Evolutionary conservation across 2,888 invertebrate species (phyloP).

Genomic region (Prosopocoilus inquinatus): DNA sequence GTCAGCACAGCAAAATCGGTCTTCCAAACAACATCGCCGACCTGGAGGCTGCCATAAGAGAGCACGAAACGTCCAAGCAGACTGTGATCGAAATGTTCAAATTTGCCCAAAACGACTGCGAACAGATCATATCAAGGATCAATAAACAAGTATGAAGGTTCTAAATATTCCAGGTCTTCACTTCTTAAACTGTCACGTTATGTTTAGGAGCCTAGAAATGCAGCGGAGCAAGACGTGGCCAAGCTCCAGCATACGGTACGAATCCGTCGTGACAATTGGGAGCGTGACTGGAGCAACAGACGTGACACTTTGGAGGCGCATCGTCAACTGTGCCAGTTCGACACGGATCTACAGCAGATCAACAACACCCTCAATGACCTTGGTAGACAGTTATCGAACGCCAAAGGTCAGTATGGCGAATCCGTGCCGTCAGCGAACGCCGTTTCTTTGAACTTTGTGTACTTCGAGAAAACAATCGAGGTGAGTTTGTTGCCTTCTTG

Average conservation of each 20-base stretch:
- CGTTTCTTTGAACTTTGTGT: slow-evolving; percentile 68
- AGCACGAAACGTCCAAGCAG: slow-evolving; percentile 65
- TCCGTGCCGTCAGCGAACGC: slow-evolving; percentile 68
- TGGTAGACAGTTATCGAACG: slow-evolving; percentile 60
- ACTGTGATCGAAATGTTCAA: slow-evolving; percentile 65
- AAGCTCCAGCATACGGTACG: slow-evolving; percentile 64
- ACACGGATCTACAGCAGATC: slow-evolving; percentile 67
- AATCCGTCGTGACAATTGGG: slow-evolving; percentile 62
- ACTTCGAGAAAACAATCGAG: slow-evolving; percentile 76
- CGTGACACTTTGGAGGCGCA: slow-evolving; percentile 63
- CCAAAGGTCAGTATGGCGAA: slow-evolving; percentile 70
- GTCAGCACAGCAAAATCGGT: slow-evolving; percentile 44
- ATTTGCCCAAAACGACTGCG: slow-evolving; percentile 65
- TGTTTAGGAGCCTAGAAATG: slow-evolving; percentile 60
- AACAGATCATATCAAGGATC: slow-evolving; percentile 66
- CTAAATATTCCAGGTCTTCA: background rate
- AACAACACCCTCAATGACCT: slow-evolving; percentile 69
- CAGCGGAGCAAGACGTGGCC: slow-evolving; percentile 67
- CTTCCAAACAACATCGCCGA: slow-evolving; percentile 52
- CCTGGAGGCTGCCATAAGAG: slow-evolving; percentile 57
- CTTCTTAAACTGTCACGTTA: background rate
- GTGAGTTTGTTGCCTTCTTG: slow-evolving; percentile 50
- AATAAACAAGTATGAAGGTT: slow-evolving; percentile 54
- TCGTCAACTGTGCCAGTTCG: slow-evolving; percentile 64
- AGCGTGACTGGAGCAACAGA: slow-evolving; percentile 60